These are phyloP conservation scores for Conus betulinus DNA, from an alignment of 1,140 invertebrate species.

Conservation along the genomic window DNA sequence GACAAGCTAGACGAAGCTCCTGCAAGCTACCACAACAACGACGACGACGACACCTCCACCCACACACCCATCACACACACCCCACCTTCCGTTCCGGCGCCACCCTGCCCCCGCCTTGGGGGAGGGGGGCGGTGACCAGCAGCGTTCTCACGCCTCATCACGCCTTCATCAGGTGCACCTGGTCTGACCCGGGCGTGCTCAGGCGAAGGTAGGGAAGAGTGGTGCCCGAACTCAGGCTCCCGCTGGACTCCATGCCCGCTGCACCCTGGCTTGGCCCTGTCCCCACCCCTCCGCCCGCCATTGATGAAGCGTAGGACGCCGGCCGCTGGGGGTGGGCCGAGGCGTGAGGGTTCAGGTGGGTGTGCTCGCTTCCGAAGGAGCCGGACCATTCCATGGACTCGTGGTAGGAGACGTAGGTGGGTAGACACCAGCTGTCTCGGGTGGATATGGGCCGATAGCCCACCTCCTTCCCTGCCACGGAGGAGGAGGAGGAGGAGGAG, in stretches of 20 bases:
- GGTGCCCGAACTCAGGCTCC: background rate
- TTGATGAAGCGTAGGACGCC: background rate
- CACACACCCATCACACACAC: too few relatives aligned
- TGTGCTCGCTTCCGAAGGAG: conserved; percentile 21
- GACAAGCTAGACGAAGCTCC: too few relatives aligned
- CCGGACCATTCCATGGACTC: conserved; percentile 55
- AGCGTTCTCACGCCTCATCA: background rate
- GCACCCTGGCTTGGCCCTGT: background rate
- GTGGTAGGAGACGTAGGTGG: conserved; percentile 64
- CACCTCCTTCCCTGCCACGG: background rate
- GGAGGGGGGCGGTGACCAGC: too few relatives aligned
- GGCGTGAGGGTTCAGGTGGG: conserved; percentile 17
- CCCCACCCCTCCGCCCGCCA: background rate
- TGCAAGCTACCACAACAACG: too few relatives aligned
- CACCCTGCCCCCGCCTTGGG: too few relatives aligned
- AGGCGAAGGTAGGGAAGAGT: conserved; percentile 26
- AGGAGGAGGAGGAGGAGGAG: background rate
- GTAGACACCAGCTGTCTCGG: conserved; percentile 57
- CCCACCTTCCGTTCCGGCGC: too few relatives aligned
- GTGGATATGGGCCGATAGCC: conserved; percentile 42
- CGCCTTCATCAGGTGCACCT: background rate
- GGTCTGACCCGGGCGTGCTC: conserved; percentile 23
- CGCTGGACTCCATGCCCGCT: background rate
- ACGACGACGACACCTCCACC: too few relatives aligned
- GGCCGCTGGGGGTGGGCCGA: conserved; percentile 1